Base-by-base conservation (phyloP, 2,113 vertebrate species). In the Pomatorhinus ruficollis region DNA sequence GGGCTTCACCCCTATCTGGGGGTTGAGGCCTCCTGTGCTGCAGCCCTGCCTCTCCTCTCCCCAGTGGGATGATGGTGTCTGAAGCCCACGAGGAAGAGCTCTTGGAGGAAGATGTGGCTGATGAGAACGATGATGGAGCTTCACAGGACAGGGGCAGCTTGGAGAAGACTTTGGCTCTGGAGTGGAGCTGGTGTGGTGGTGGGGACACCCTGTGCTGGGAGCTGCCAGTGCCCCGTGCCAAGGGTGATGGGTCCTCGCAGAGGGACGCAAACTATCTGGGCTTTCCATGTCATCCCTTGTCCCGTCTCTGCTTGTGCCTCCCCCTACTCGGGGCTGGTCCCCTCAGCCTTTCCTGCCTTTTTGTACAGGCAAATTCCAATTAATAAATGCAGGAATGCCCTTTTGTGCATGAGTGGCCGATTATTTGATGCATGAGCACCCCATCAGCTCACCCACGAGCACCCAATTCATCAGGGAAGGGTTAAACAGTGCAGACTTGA, bases 61-160 rank as follows among this genome's bases (percentile, higher is more conserved):
- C 6, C 61, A 97, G 96, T 93, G 93, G 76, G 94, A 42, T 49
- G 60, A 92, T 7, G 82, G 76, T 18, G 45, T 49, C 47, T 24
- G 47, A 79, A 42, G 37, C 22, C 6, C 7, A 7, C 0, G 49
- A 90, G 45, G 82, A 85, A 17, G 74, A 64, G 37, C 18, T 52
- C 20, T 68, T 0, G 0, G 89, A 87, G 69, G 82, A 76, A 56
- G 78, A 90, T 1, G 2, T 1, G 15, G 28, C 20, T 1, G 54
- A 63, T 27, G 88, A 93, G n/a, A 77, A 77, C 0, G 10, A 24
- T 11, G 44, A 28, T 28, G 3, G n/a, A 30, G 37, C 37, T 3
- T 5, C 6, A 0, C 42, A 39, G 83, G 30, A 10, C 1, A 47
- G 44, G 17, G 20, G 31, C 39, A 21, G 57, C 39, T 30, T 1